These are phyloP conservation scores for Globicephala melas DNA, from an alignment of 2,113 vertebrate genomes.

Conservation along the genomic window DNA sequence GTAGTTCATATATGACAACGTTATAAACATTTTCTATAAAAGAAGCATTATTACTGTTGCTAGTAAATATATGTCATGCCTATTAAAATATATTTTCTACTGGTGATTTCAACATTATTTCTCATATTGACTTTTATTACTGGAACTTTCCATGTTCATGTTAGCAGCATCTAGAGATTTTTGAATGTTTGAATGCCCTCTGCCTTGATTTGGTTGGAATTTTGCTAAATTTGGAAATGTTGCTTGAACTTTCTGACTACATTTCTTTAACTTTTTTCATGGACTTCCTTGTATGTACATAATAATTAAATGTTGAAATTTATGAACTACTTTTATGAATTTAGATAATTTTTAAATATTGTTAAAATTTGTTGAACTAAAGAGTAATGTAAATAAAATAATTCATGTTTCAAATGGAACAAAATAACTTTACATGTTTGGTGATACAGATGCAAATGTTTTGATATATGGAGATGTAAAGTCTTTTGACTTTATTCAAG, in stretches of 20 bases:
- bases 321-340: slow-evolving; percentile 86
- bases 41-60: slow-evolving; percentile 55
- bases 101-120: slow-evolving; percentile 80
- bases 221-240: slow-evolving; percentile 79
- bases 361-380: slow-evolving; percentile 81
- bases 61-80: slow-evolving; percentile 81
- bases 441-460: slow-evolving; percentile 81
- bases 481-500: slow-evolving; percentile 84
- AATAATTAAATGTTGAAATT: slow-evolving; percentile 80
- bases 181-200: slow-evolving; percentile 84
- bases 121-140: slow-evolving; percentile 88
- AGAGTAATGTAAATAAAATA: slow-evolving; percentile 84
- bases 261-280: slow-evolving; percentile 79
- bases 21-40: slow-evolving; percentile 77
- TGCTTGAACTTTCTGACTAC: slow-evolving; percentile 74
- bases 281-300: slow-evolving; percentile 80
- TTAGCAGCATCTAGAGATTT: slow-evolving; percentile 80
- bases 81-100: slow-evolving; percentile 91
- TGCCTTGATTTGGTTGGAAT: slow-evolving; percentile 81
- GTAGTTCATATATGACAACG: slow-evolving; percentile 75
- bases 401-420: slow-evolving; percentile 79
- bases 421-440: slow-evolving; percentile 78
- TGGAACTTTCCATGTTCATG: slow-evolving; percentile 85
- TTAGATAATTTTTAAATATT: slow-evolving; percentile 85
- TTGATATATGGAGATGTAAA: slow-evolving; percentile 83